Percentiles rank a stretch among this genome's conserved stretches.
phyloP scores from a whole-genome alignment of 2,113 vertebrate genomes.

The Notothenia coriiceps region DNA sequence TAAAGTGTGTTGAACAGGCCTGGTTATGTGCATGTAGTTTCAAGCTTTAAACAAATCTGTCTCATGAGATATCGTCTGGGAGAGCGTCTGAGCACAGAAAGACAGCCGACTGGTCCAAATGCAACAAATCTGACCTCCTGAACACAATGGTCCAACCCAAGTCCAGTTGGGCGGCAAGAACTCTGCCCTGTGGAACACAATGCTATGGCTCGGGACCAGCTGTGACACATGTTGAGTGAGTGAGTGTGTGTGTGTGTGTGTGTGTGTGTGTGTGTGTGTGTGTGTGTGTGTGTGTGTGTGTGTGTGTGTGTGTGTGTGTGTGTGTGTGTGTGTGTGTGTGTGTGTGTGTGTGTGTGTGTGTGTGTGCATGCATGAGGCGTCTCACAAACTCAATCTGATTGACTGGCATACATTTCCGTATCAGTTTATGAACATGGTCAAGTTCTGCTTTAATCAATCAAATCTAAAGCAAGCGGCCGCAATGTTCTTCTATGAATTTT shows the following conservation, averaged over 20 bases:
- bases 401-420: background rate
- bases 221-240: constrained; percentile 20
- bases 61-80: constrained; percentile 34
- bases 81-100: constrained; percentile 40
- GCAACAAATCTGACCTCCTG: constrained; percentile 75
- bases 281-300: no score
- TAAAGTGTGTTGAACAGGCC: constrained; percentile 44
- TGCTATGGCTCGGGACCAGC: constrained; percentile 64
- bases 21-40: constrained; percentile 13
- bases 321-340: background rate
- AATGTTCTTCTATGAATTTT: background rate
- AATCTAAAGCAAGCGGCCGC: no score
- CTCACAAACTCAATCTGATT: background rate
- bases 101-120: constrained; percentile 67
- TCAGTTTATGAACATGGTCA: no score
- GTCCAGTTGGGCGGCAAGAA: constrained; percentile 55
- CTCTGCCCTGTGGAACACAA: constrained; percentile 70
- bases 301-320: no score
- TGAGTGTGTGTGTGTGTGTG: background rate
- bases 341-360: background rate
- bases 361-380: no score
- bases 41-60: constrained; percentile 39
- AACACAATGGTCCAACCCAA: constrained; percentile 70
- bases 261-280: background rate
- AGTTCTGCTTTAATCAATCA: no score